Conservation (phyloP, 2,113 vertebrate genomes). For the Gopherus evgoodei region DNA sequence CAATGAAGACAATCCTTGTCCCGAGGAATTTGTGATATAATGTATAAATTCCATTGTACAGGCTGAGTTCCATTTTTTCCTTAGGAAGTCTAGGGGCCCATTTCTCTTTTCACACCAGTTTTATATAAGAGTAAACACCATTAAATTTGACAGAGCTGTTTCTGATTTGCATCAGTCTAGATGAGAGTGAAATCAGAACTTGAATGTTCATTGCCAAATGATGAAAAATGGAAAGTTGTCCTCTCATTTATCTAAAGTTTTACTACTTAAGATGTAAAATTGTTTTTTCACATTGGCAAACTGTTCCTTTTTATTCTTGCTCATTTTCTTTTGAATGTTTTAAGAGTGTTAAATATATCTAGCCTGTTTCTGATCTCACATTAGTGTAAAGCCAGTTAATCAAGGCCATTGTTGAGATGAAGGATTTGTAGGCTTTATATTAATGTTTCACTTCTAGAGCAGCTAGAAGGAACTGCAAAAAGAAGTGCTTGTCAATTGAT, state of each 20-base stretch:
- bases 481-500: not conserved
- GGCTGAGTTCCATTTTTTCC: not conserved
- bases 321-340: not conserved
- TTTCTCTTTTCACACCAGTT: not conserved
- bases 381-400: not conserved
- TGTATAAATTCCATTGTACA: rapidly evolving
- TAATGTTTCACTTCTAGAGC: not conserved
- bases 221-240: not conserved
- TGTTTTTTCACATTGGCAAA: not conserved
- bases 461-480: not conserved
- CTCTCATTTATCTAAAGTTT: not conserved
- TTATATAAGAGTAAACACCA: not conserved
- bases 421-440: not conserved
- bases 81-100: rapidly evolving
- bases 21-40: not conserved
- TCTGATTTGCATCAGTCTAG: not conserved
- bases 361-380: not conserved
- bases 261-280: not conserved
- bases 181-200: not conserved
- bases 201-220: not conserved
- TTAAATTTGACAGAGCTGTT: not conserved
- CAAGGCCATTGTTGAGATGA: not conserved
- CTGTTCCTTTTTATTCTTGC: not conserved
- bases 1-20: not conserved
- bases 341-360: not conserved